These are phyloP conservation scores for Zaprionus africanus DNA, from an alignment of 1,140 invertebrate genomes.

Conservation along the genomic window DNA sequence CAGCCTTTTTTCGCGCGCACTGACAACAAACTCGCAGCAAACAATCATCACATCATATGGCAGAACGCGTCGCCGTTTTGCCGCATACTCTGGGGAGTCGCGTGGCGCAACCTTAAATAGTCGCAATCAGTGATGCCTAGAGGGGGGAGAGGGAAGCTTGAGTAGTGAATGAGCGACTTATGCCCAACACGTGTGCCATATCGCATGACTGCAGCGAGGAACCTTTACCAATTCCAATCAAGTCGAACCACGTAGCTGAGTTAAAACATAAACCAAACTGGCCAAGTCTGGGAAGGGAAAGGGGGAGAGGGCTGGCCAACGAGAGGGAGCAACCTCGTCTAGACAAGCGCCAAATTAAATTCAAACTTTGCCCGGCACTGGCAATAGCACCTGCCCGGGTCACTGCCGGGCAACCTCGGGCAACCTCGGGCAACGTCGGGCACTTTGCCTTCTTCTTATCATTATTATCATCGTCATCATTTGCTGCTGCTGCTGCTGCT, in stretches of 20 bases:
- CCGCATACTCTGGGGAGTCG: conserved; percentile 8
- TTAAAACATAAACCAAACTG: conserved; percentile 41
- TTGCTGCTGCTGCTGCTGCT: conserved; percentile 1
- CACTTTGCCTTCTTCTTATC: not conserved
- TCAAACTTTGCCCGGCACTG: conserved; percentile 59
- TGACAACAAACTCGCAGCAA: not conserved
- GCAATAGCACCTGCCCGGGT: conserved; percentile 22
- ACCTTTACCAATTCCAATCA: conserved; percentile 51
- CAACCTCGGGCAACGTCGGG: too few relatives aligned
- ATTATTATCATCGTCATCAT: not conserved
- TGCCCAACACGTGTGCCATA: conserved; percentile 9
- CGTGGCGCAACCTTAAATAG: conserved; percentile 13
- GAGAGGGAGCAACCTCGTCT: conserved; percentile 44
- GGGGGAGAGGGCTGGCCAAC: not conserved
- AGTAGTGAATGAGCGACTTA: conserved; percentile 10
- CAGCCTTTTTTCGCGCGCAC: not conserved
- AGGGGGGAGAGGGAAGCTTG: too few relatives aligned
- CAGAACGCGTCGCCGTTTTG: not conserved
- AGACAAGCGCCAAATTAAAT: conserved; percentile 70
- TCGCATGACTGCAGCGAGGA: not conserved
- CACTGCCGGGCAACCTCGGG: not conserved
- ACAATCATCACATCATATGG: conserved; percentile 9
- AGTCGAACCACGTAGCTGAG: conserved; percentile 54
- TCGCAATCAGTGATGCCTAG: conserved; percentile 17
- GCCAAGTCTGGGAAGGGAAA: not conserved